A percentile compares a stretch with the other conserved stretches of the same genome.
Evolutionary conservation across 2,113 vertebrate genomes (phyloP).

Genomic region (Podiceps cristatus): DNA sequence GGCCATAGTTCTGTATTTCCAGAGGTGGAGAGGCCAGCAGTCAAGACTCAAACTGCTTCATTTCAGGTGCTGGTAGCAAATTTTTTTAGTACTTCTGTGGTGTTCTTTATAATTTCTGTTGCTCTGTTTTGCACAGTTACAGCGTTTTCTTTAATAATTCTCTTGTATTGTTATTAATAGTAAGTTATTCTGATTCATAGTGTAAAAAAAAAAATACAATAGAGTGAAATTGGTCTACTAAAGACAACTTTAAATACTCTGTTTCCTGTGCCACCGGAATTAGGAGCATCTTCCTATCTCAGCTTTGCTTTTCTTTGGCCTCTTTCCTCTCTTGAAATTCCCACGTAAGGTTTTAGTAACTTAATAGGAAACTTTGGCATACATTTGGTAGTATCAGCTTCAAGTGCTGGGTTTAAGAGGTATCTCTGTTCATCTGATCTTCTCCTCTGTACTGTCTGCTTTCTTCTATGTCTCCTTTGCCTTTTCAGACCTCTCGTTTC

Average conservation of each 20-base stretch:
- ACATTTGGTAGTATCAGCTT: neutral
- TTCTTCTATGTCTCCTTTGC: neutral
- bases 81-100: neutral
- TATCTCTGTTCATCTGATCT: neutral
- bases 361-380: neutral
- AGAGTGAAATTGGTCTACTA: neutral
- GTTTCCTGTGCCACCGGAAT: conserved; percentile 5
- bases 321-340: neutral
- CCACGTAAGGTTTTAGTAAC: neutral
- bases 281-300: neutral
- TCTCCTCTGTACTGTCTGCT: neutral
- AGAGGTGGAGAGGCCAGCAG: neutral
- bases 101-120: neutral
- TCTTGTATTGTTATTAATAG: conserved; percentile 10
- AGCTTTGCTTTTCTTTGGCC: neutral
- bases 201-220: neutral
- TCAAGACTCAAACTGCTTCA: neutral
- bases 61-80: neutral
- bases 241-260: conserved; percentile 1
- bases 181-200: neutral
- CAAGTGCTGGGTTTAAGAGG: neutral
- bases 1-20: neutral
- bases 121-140: neutral
- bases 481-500: neutral
- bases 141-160: neutral